Evolutionary conservation across 2,797 vertebrate genomes (phyloP).

Genomic region (Sciurus vulgaris): DNA sequence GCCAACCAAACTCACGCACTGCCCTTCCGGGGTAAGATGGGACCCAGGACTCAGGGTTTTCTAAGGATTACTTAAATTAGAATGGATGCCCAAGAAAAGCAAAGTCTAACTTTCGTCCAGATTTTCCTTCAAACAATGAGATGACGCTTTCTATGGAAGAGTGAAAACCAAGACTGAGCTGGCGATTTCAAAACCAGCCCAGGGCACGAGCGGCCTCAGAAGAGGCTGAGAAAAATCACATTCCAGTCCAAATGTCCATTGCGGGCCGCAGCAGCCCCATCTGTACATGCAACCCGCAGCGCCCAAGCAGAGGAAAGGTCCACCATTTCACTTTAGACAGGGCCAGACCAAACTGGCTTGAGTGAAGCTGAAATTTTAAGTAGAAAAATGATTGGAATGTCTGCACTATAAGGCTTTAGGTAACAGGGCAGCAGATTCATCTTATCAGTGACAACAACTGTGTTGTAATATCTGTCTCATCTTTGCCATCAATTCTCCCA

Average conservation of each 20-base stretch:
- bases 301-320: not conserved
- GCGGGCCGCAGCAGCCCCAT: not conserved
- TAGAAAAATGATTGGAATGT: not conserved
- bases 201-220: not conserved
- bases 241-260: not conserved
- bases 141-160: not conserved
- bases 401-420: not conserved
- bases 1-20: not conserved
- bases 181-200: not conserved
- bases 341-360: not conserved
- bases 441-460: constrained; percentile 11
- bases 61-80: not conserved
- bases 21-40: not conserved
- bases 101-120: constrained; percentile 40
- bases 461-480: constrained; percentile 5
- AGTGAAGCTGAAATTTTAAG: constrained; percentile 28
- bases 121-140: constrained; percentile 61
- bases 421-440: constrained; percentile 3
- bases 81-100: not conserved
- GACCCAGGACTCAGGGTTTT: not conserved
- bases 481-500: constrained; percentile 26
- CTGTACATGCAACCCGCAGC: not conserved
- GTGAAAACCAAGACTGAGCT: not conserved
- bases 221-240: not conserved
- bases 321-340: not conserved